These are phyloP conservation scores for Oscheius sp. DNA, from an alignment of 1,140 invertebrate genomes.

Conservation along the genomic window DNA sequence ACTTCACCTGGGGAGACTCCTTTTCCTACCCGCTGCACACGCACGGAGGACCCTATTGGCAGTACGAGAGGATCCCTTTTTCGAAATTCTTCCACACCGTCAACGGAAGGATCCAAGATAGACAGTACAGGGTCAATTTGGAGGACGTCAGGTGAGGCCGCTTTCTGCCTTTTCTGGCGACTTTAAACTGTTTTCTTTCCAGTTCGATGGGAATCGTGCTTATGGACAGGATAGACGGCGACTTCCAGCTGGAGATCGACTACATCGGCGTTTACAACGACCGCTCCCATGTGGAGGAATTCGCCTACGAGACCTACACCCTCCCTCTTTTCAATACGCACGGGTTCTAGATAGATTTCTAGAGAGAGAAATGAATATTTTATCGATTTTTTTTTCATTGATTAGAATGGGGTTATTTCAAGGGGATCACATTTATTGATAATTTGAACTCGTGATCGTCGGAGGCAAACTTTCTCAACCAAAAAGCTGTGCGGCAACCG, in stretches of 20 bases:
- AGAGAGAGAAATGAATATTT: too few species aligned
- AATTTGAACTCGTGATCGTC: too few species aligned
- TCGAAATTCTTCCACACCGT: conserved; percentile 56
- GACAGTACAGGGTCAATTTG: conserved; percentile 41
- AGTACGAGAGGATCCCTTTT: conserved; percentile 58
- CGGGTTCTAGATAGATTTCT: conserved; percentile 34
- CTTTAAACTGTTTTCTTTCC: conserved; percentile 33
- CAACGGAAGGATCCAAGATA: conserved; percentile 52
- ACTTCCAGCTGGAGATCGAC: conserved; percentile 55
- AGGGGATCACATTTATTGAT: too few species aligned
- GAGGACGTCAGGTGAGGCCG: conserved; percentile 38
- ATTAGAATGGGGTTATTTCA: too few species aligned
- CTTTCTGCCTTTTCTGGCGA: background rate
- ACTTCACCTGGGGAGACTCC: conserved; percentile 58
- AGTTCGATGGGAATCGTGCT: conserved; percentile 53
- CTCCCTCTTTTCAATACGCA: conserved; percentile 46
- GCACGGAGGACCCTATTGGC: conserved; percentile 60
- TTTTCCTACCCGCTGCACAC: conserved; percentile 56
- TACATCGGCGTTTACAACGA: conserved; percentile 56
- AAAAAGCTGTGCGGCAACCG: too few species aligned
- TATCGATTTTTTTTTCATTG: too few species aligned
- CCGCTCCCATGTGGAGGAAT: conserved; percentile 50
- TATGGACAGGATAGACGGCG: conserved; percentile 57
- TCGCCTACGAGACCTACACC: conserved; percentile 56
- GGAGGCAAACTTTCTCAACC: too few species aligned